Percentiles rank a stretch among this genome's conserved stretches.
phyloP scores from a whole-genome alignment of 2,888 invertebrate species.

The Pristionchus entomophagus region DNA sequence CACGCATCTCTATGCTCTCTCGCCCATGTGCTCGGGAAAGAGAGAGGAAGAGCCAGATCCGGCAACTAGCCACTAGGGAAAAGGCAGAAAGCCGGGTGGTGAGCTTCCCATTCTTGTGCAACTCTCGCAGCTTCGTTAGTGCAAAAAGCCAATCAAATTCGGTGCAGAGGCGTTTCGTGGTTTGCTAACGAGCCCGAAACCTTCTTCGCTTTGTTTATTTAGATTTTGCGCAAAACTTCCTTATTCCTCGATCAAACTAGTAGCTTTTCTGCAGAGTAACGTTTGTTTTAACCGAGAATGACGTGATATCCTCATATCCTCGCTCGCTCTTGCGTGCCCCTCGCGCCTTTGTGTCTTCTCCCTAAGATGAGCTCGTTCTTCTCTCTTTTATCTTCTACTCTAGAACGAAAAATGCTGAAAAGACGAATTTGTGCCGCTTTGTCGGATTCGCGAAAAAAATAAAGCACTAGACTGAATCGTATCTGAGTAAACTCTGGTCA shows the following conservation, averaged over 20 bases:
- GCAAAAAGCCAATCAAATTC: not conserved
- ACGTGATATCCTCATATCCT: not conserved
- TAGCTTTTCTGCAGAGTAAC: not conserved
- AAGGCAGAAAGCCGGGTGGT: not conserved
- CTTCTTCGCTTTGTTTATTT: not conserved
- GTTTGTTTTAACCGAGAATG: not conserved
- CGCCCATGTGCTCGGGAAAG: not conserved
- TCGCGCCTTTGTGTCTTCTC: not conserved
- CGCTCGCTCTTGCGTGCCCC: not conserved
- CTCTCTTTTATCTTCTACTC: not conserved
- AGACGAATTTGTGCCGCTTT: not conserved
- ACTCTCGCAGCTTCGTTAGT: not conserved
- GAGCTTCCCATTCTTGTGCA: not conserved
- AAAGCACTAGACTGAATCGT: no score
- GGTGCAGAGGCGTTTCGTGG: not conserved
- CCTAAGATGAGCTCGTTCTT: not conserved
- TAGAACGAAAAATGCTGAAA: not conserved
- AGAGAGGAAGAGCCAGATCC: slow-evolving; percentile 4
- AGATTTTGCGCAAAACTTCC: not conserved
- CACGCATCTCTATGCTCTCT: no score
- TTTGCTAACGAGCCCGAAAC: not conserved
- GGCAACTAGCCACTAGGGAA: not conserved
- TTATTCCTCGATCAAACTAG: not conserved
- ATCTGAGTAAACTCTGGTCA: no score
- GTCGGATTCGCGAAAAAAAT: not conserved